These are phyloP conservation scores for Enteromius paludinosus DNA, from an alignment of 2,797 vertebrate genomes.

Conservation along the genomic window DNA sequence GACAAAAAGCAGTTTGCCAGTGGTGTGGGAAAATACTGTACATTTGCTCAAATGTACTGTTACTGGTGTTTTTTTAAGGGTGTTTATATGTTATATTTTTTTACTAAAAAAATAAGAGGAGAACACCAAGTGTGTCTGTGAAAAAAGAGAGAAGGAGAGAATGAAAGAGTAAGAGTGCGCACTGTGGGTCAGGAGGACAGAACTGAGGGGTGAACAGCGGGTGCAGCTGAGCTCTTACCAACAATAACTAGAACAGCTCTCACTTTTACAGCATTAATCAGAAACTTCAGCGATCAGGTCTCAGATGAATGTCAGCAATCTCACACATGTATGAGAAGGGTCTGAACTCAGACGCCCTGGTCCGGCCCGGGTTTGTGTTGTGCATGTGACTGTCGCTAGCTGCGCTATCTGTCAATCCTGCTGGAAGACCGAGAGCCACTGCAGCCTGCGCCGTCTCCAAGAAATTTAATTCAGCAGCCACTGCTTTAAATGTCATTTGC, in stretches of 20 bases:
- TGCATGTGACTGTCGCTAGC: neutral
- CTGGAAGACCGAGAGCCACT: constrained; percentile 31
- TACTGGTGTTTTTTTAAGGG: too few relatives aligned
- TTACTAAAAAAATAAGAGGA: neutral
- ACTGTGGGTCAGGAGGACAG: constrained; percentile 3
- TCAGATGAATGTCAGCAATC: constrained; percentile 22
- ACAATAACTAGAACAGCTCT: neutral
- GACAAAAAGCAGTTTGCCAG: neutral
- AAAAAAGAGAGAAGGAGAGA: neutral
- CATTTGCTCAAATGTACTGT: neutral
- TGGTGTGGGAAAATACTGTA: neutral
- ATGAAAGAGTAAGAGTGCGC: neutral
- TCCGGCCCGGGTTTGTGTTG: neutral
- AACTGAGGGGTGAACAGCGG: neutral
- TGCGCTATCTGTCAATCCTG: constrained; percentile 12
- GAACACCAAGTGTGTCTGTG: neutral
- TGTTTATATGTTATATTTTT: too few relatives aligned
- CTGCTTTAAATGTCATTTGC: constrained; percentile 68
- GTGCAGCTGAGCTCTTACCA: neutral
- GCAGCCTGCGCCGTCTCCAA: neutral
- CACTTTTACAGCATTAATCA: constrained; percentile 16
- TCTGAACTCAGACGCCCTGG: neutral
- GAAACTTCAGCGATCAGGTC: constrained; percentile 16
- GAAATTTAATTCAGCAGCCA: constrained; percentile 48
- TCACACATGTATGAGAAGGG: constrained; percentile 21